These are phyloP conservation scores for Cyrtorhinus lividipennis DNA, from an alignment of 1,140 invertebrate genomes.

Conservation along the genomic window DNA sequence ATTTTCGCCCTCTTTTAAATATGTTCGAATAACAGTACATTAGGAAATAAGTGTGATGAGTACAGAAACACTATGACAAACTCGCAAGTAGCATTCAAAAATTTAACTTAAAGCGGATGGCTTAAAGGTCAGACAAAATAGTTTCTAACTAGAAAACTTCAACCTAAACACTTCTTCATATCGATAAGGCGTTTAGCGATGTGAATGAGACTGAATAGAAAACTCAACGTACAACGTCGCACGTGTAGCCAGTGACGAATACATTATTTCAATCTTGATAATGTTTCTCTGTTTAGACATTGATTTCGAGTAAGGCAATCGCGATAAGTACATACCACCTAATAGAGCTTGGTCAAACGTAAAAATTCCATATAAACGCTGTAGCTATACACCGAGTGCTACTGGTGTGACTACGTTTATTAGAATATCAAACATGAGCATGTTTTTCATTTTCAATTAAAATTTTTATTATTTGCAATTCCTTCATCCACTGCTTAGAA, in stretches of 20 bases:
- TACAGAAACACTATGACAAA: too few species aligned
- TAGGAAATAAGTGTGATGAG: too few species aligned
- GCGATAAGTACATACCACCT: neutral
- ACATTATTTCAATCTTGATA: too few species aligned
- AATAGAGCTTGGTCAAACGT: slow-evolving; percentile 5
- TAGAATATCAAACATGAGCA: slow-evolving; percentile 13
- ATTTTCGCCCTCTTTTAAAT: too few species aligned
- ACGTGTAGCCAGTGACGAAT: neutral
- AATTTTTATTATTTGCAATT: too few species aligned
- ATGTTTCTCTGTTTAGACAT: slow-evolving; percentile 17
- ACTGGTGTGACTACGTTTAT: neutral
- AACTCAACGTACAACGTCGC: neutral
- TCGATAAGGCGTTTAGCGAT: neutral
- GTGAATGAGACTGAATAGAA: neutral
- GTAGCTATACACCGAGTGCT: neutral
- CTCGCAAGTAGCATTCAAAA: too few species aligned
- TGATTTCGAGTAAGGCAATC: slow-evolving; percentile 13
- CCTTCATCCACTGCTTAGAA: slow-evolving; percentile 5
- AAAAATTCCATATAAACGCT: neutral
- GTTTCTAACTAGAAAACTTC: neutral
- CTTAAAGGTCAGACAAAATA: too few species aligned
- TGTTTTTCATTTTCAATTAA: too few species aligned
- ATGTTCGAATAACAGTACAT: too few species aligned
- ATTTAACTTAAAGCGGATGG: too few species aligned
- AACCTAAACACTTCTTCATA: neutral